phyloP scores from a whole-genome alignment of 2,888 invertebrate species.

The Steinernema scapterisci region DNA sequence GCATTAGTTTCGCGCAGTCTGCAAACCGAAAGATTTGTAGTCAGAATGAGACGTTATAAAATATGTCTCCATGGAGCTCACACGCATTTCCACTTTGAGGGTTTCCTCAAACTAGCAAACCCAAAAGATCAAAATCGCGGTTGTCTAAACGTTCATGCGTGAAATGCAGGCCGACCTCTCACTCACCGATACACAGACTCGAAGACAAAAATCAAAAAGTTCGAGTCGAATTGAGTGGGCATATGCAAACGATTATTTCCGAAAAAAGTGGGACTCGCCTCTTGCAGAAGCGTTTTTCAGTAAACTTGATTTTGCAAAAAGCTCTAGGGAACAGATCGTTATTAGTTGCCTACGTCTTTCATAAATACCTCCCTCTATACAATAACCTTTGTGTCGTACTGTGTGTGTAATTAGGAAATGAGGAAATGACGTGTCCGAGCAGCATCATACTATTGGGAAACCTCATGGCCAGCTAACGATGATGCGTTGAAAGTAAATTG shows the following conservation, averaged over 20 bases:
- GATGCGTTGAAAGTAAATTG: slow-evolving; percentile 13
- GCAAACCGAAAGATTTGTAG: slow-evolving; percentile 6
- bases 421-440: slow-evolving; percentile 2
- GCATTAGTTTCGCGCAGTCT: not conserved
- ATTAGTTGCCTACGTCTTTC: no score
- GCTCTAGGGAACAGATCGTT: not conserved
- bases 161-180: no score
- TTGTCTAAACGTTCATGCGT: no score
- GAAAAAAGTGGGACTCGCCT: not conserved
- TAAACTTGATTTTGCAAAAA: slow-evolving; percentile 2
- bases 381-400: not conserved
- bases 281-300: not conserved
- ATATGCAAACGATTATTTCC: no score
- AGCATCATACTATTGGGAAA: not conserved
- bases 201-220: no score
- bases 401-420: not conserved
- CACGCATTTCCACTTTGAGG: not conserved
- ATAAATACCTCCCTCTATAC: not conserved
- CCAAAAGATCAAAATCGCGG: not conserved
- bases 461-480: not conserved
- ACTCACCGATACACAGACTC: no score
- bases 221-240: no score
- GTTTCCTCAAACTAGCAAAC: not conserved
- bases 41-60: not conserved
- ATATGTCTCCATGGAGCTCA: not conserved